Percentiles rank a stretch among this genome's conserved stretches.
Evolutionary conservation across 2,113 vertebrate species (phyloP).

Genomic region (Vidua chalybeata): DNA sequence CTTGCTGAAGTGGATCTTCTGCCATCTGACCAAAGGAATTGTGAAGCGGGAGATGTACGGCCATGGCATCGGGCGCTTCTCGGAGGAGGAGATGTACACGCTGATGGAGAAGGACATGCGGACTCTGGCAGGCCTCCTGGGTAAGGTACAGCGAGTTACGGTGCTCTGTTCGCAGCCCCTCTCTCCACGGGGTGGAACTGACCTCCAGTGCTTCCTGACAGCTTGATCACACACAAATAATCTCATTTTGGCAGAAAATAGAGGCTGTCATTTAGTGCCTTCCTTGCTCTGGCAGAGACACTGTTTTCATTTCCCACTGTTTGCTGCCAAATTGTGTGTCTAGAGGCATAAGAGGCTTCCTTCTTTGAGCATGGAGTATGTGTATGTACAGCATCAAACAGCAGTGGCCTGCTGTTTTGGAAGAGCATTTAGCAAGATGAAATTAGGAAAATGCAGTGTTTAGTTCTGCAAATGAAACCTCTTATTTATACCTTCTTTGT

Average conservation of each 20-base stretch:
- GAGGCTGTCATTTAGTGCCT: not conserved
- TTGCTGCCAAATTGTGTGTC: not conserved
- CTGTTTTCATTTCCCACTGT: not conserved
- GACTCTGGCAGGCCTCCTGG: slow-evolving; percentile 90
- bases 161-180: not conserved
- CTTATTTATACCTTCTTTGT: not conserved
- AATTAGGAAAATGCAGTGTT: not conserved
- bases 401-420: not conserved
- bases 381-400: not conserved
- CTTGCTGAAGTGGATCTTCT: slow-evolving; percentile 90
- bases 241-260: not conserved
- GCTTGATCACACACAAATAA: not conserved
- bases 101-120: slow-evolving; percentile 99
- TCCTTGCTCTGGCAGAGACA: not conserved
- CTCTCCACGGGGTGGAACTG: not conserved
- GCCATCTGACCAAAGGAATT: slow-evolving; percentile 90
- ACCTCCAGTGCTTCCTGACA: not conserved
- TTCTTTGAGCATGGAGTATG: not conserved
- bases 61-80: slow-evolving; percentile 94
- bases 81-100: slow-evolving; percentile 90
- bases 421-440: not conserved
- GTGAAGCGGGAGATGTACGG: slow-evolving; percentile 96
- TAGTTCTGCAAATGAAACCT: not conserved
- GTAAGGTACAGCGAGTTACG: slow-evolving; percentile 64
- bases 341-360: not conserved